These are phyloP conservation scores for Aleadryas rufinucha DNA, from an alignment of 2,113 vertebrate species.

Conservation along the genomic window DNA sequence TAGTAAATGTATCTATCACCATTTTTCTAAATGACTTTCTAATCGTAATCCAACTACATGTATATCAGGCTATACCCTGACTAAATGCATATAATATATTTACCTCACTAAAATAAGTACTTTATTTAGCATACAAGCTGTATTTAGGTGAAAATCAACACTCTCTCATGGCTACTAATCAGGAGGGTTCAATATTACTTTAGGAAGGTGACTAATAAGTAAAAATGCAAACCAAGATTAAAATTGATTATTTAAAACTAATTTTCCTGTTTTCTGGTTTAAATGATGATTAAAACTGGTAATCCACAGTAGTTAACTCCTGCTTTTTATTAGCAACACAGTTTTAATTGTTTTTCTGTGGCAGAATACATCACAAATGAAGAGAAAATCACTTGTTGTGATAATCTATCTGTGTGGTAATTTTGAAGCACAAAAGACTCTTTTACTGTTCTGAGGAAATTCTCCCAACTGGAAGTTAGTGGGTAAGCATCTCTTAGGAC, in stretches of 20 bases:
- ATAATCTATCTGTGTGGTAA: background rate
- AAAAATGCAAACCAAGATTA: background rate
- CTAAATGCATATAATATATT: background rate
- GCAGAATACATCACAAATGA: background rate
- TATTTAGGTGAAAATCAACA: background rate
- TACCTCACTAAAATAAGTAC: background rate
- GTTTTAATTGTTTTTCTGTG: background rate
- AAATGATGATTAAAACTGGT: background rate
- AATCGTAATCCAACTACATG: background rate
- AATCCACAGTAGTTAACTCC: background rate
- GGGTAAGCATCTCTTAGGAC: background rate
- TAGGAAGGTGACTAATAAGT: background rate
- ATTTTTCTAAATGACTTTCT: background rate
- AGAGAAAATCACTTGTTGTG: background rate
- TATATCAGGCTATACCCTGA: background rate
- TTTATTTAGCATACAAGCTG: background rate
- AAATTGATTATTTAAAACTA: constrained; percentile 5
- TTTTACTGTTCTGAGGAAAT: background rate
- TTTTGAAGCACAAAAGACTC: background rate
- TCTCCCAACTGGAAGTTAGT: background rate
- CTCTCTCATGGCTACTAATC: background rate
- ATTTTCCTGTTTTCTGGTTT: background rate
- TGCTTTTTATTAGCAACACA: background rate
- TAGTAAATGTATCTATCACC: background rate
- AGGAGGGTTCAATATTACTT: background rate